phyloP scores from a whole-genome alignment of 2,888 invertebrate genomes.

The Salpingus planirostris region DNA sequence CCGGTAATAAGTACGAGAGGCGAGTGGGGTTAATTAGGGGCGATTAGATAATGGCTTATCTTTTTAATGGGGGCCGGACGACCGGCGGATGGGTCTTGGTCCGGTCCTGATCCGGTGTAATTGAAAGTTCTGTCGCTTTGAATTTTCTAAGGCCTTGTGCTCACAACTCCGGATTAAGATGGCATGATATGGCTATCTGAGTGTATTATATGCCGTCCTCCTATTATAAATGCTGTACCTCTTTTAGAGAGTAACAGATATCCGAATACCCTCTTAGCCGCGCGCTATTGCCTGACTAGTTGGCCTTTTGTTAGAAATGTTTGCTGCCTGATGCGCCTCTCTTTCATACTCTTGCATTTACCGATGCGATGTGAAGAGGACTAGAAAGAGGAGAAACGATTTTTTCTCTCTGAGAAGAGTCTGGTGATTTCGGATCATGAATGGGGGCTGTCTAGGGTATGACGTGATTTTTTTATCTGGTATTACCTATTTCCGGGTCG shows the following conservation, averaged over 20 bases:
- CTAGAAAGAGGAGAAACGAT: no score
- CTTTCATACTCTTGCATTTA: no score
- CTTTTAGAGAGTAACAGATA: conserved; percentile 19
- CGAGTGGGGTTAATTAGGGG: no score
- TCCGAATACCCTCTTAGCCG: conserved; percentile 15
- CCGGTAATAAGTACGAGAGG: no score
- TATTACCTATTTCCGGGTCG: neutral
- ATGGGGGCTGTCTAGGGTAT: no score
- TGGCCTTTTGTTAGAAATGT: conserved; percentile 15
- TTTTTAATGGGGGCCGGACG: no score
- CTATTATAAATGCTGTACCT: conserved; percentile 14
- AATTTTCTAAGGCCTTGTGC: conserved; percentile 22
- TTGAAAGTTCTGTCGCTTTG: conserved; percentile 30
- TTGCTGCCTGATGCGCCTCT: no score
- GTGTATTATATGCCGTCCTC: conserved; percentile 16
- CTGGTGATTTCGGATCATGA: no score
- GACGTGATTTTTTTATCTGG: no score
- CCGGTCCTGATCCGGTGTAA: conserved; percentile 16
- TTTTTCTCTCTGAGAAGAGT: no score
- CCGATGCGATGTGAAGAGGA: no score
- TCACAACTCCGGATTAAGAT: conserved; percentile 31
- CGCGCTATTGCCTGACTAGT: conserved; percentile 13
- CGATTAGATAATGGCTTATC: no score
- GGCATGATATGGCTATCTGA: conserved; percentile 33
- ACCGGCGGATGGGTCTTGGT: conserved; percentile 1